Evolutionary conservation across 2,113 vertebrate species (phyloP).

Genomic region (Rana temporaria): DNA sequence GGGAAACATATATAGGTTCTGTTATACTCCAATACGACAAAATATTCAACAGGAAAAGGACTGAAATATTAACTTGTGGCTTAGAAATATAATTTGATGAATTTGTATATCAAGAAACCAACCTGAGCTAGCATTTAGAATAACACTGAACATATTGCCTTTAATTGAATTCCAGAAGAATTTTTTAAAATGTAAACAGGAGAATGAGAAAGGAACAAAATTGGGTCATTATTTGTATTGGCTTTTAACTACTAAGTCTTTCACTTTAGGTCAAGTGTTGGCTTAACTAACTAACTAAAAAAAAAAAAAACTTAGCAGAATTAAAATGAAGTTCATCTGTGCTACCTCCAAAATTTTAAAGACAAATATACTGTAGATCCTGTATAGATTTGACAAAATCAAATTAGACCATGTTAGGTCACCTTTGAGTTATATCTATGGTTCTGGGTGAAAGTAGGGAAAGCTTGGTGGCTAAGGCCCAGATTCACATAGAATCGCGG

Average conservation of each 20-base stretch:
- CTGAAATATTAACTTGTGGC: constrained; percentile 44
- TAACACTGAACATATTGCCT: neutral
- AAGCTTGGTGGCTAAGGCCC: too few species aligned
- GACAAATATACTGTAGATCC: too few species aligned
- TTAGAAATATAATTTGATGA: constrained; percentile 23
- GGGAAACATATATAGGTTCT: constrained; percentile 36
- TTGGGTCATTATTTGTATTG: neutral
- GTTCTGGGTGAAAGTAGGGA: too few species aligned
- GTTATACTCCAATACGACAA: constrained; percentile 14
- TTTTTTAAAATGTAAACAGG: neutral
- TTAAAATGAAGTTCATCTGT: too few species aligned
- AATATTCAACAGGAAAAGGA: constrained; percentile 33
- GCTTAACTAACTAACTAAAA: too few species aligned
- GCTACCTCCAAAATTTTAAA: too few species aligned
- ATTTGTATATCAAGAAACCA: constrained; percentile 21
- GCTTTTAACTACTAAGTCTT: neutral
- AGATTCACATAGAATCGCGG: too few species aligned
- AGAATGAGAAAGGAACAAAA: neutral
- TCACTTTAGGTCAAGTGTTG: neutral
- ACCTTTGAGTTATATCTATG: too few species aligned
- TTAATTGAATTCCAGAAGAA: constrained; percentile 3
- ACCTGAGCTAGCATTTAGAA: constrained; percentile 7
- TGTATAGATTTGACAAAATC: too few species aligned
- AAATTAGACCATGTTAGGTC: too few species aligned
- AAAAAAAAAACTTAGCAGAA: too few species aligned